Evolutionary conservation across 2,113 vertebrate genomes (phyloP), one percentile per base, ranked within the genome.

Genomic region (Chunga burmeisteri): DNA sequence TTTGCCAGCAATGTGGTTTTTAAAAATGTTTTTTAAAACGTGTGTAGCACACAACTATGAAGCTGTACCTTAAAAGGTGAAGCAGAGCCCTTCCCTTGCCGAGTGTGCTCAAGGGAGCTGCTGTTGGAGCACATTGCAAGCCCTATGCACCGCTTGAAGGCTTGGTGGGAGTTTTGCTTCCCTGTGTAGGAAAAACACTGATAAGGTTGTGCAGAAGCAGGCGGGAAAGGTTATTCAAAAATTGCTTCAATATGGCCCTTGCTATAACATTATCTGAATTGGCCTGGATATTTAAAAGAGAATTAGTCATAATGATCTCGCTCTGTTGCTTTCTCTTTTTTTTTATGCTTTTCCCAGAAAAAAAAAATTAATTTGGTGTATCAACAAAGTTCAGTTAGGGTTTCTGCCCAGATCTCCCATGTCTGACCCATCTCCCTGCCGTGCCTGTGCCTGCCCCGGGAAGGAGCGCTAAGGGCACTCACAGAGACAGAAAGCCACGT

Each of bases 201-300:
- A 91, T 95, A 97, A 96, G 79, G 58, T 89, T 90, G 89, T 91
- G 89, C 87, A 95, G 81, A 87, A 96, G 91, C 91, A 95, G 93
- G 92, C 58, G 4, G 90, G 84, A 94, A 95, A 94, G 49, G 91
- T 95, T 96, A 91, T 80, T 86, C 77, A n/a, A 91, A 96, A 96
- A 97, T 97, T 97, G 93, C 67, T 97, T 97, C 97, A 97, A 86
- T 96, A 94, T 94, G 95, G 49, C 16, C 20, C 5, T 70, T 73
- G 77, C 91, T 92, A 94, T 80, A 92, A 65, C 83, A 95, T 82
- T 90, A 91, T 92, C 87, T 94, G 95, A 88, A 94, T 93, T 96
- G 94, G 84, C 63, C 78, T 82, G 81, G 91, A 66, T 96, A 83
- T 96, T 97, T 97, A 94, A 90, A 92, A 88, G 87, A 90, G 78